These are phyloP conservation scores for Apamea sordens DNA, from an alignment of 2,888 invertebrate genomes.

Conservation along the genomic window DNA sequence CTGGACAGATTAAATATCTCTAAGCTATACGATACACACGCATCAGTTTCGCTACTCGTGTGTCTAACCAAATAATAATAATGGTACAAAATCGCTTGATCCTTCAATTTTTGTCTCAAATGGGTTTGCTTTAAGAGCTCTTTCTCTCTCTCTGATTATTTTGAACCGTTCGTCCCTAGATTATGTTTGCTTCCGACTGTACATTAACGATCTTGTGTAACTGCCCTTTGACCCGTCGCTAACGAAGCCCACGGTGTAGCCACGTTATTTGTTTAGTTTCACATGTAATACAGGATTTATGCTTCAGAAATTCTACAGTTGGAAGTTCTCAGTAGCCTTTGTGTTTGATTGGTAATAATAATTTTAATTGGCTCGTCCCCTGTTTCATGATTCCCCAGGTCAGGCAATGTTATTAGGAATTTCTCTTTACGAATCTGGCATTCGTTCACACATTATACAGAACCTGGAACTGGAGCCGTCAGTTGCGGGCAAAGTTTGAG, in stretches of 20 bases:
- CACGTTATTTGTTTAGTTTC: constrained; percentile 58
- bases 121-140: background rate
- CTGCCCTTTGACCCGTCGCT: constrained; percentile 62
- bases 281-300: constrained; percentile 53
- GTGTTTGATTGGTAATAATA: constrained; percentile 28
- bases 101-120: background rate
- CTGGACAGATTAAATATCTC: too few species aligned
- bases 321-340: constrained; percentile 10
- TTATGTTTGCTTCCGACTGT: constrained; percentile 27
- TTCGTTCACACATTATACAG: too few species aligned
- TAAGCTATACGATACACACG: too few species aligned
- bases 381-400: background rate
- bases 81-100: background rate
- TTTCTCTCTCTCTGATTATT: background rate
- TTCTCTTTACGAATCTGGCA: background rate
- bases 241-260: constrained; percentile 61
- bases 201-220: constrained; percentile 55
- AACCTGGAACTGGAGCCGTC: too few species aligned
- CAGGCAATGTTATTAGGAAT: too few species aligned
- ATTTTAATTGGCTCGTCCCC: background rate
- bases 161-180: background rate
- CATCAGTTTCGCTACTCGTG: too few species aligned
- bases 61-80: too few species aligned
- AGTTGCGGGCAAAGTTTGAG: too few species aligned
- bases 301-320: constrained; percentile 38